These are phyloP conservation scores for Caenorhabditis inopinata DNA, from an alignment of 1,140 invertebrate species.

Conservation along the genomic window DNA sequence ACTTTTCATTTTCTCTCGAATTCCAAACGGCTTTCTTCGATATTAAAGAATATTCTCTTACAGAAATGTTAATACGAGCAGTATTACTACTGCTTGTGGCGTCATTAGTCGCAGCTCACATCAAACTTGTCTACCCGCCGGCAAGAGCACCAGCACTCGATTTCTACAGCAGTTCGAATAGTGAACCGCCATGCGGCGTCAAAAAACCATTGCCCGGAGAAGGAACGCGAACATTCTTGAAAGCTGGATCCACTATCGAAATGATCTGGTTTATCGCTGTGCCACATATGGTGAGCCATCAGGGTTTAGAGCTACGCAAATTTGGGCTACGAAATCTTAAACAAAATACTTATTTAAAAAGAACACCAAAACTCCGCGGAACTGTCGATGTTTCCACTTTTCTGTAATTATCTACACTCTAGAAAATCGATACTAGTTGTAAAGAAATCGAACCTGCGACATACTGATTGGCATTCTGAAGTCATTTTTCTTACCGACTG, in stretches of 20 bases:
- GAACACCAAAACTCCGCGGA: no score
- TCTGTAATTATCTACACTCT: no score
- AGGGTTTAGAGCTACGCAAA: background rate
- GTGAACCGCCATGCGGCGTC: conserved; percentile 87
- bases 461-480: no score
- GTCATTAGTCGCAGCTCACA: conserved; percentile 45
- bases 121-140: conserved; percentile 67
- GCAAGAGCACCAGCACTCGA: conserved; percentile 78
- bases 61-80: conserved; percentile 24
- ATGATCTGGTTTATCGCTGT: conserved; percentile 43
- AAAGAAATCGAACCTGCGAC: background rate
- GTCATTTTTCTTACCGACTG: background rate
- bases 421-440: background rate
- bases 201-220: conserved; percentile 71
- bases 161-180: conserved; percentile 85
- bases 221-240: conserved; percentile 24
- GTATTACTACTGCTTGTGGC: conserved; percentile 22
- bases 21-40: no score
- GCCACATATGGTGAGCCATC: conserved; percentile 37
- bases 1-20: no score
- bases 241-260: conserved; percentile 40
- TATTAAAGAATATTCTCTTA: no score
- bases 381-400: no score
- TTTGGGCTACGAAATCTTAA: no score
- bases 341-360: no score